Percentiles rank a stretch among this genome's conserved stretches.
These are phyloP conservation scores for Cyrtorhinus lividipennis DNA, from an alignment of 1,140 invertebrate species.

Conservation along the genomic window DNA sequence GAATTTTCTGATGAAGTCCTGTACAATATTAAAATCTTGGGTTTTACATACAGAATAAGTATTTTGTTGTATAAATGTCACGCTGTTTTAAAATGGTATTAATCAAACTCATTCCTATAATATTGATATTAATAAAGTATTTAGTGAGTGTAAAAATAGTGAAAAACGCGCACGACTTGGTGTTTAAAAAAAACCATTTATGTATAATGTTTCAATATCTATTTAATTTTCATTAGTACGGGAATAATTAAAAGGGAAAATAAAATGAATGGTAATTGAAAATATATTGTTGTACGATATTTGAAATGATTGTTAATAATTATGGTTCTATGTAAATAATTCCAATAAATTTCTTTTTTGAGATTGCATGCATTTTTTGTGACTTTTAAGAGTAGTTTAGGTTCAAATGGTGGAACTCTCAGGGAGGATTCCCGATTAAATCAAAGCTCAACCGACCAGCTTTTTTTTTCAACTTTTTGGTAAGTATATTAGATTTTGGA, in stretches of 20 bases:
- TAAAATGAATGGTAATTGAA: background rate
- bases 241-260: background rate
- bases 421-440: too few relatives aligned
- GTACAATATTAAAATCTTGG: too few relatives aligned
- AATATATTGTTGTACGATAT: background rate
- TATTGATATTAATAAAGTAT: background rate
- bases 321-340: background rate
- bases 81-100: background rate
- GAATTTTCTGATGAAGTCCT: too few relatives aligned
- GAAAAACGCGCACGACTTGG: background rate
- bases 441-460: too few relatives aligned
- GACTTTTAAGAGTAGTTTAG: too few relatives aligned
- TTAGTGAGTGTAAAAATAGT: background rate
- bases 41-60: too few relatives aligned
- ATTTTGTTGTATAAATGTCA: background rate
- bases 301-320: background rate
- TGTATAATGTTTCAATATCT: background rate
- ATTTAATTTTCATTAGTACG: background rate
- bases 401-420: too few relatives aligned
- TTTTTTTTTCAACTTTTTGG: too few relatives aligned
- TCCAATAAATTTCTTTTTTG: background rate
- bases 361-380: too few relatives aligned
- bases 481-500: too few relatives aligned
- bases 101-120: background rate
- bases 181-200: background rate